Evolutionary conservation across 2,888 invertebrate genomes (phyloP), one percentile per base, ranked within the genome.

Genomic region (Chaetogeoica ovagalla): DNA sequence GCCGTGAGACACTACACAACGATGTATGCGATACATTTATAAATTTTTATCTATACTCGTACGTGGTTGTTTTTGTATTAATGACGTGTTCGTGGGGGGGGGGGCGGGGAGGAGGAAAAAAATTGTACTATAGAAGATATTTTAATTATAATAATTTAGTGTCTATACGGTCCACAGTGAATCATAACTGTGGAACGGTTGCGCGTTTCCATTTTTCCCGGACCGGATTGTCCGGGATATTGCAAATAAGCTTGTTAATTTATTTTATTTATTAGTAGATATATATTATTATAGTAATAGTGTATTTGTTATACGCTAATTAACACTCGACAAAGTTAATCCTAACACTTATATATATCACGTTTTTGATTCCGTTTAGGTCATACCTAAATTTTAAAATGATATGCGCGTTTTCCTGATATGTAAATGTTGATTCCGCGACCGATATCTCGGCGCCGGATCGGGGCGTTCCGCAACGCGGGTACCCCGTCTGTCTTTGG

Each of bases 341-440:
- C n/a, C 75, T 75, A 75, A 75, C 43, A 59, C 19, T 75, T 70
- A 21, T 70, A 21, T 69, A n/a, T n/a, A 77, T 77, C 77, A 77
- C 77, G 69, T 77, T 77, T 69, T 62, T 62, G 37, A 62, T 77
- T 62, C 52, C 30, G 48, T 55, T 77, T 59, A 48, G 43, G 23
- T 43, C 19, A 8, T 59, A 59, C 59, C 75, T 75, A 75, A 43
- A 13, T 66, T 30, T 59, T 66, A n/a, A 37, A 75, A 75, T 48
- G 75, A 75, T 68, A 75, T 68, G 75, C n/a, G n/a, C 9, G 57
- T 57, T 66, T 66, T 30, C n/a, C n/a, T 75, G 66, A 59, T 75
- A 75, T 66, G 75, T 75, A 75, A 15, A n/a, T 75, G 19, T 65
- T 65, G 37, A 65, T 68, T 21, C 39, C 11, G 23, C 23, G 21